Conservation (phyloP, 2,888 invertebrate genomes). For the Drosophila barbarae region DNA sequence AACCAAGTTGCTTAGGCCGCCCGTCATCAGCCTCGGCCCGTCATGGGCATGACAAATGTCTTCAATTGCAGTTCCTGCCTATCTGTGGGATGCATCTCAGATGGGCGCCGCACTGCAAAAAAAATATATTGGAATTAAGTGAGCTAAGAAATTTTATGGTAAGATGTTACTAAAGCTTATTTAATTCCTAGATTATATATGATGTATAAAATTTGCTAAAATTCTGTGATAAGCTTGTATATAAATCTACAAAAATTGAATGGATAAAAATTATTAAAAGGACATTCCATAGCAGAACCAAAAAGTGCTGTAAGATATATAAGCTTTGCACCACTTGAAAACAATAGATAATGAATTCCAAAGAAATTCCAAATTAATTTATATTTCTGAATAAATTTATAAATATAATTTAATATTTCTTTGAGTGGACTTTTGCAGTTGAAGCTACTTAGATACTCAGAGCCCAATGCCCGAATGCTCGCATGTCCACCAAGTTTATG, state of each 20-base stretch:
- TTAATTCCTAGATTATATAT: not conserved
- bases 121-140: not conserved
- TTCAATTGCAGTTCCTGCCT: slow-evolving; percentile 71
- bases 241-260: not conserved
- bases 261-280: too few species aligned
- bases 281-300: too few species aligned
- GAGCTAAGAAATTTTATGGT: not conserved
- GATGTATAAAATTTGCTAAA: not conserved
- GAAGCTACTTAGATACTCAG: slow-evolving; percentile 39
- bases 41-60: slow-evolving; percentile 65
- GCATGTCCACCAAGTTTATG: slow-evolving; percentile 65
- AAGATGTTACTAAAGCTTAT: not conserved
- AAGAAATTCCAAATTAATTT: too few species aligned
- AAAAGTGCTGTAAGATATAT: too few species aligned
- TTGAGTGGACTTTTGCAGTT: slow-evolving; percentile 16
- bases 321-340: too few species aligned
- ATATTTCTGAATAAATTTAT: too few species aligned
- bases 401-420: not conserved
- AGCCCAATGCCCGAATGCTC: slow-evolving; percentile 7
- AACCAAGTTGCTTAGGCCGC: slow-evolving; percentile 62
- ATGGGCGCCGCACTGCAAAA: slow-evolving; percentile 8
- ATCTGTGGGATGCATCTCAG: slow-evolving; percentile 60
- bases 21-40: slow-evolving; percentile 28
- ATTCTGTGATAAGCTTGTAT: not conserved
- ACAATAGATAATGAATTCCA: not conserved